Conservation (phyloP, 2,888 invertebrate species). For the Diabrotica balteata region DNA sequence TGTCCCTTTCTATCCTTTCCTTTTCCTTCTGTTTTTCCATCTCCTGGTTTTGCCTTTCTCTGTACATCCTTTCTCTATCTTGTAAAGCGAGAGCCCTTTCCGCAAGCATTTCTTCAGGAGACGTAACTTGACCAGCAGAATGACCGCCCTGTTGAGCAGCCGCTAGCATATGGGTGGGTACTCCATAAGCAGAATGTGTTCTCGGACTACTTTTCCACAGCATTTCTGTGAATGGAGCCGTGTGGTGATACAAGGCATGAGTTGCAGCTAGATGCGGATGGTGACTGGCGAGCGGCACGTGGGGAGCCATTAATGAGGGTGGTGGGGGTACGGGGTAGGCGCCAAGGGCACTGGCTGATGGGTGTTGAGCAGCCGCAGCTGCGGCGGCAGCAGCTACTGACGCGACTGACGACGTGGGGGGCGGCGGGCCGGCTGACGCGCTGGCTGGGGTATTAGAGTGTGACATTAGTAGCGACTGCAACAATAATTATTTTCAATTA, state of each 20-base stretch:
- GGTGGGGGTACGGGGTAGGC: conserved; percentile 55
- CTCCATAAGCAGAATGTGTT: conserved; percentile 30
- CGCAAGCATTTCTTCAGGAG: conserved; percentile 62
- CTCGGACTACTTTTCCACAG: conserved; percentile 63
- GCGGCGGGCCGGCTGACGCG: conserved; percentile 49
- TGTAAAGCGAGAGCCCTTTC: conserved; percentile 65
- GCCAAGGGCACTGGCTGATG: conserved; percentile 47
- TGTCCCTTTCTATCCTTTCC: conserved; percentile 60
- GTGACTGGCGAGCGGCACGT: conserved; percentile 52
- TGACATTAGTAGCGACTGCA: conserved; percentile 68
- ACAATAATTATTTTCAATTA: conserved; percentile 49
- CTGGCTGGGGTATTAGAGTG: conserved; percentile 58
- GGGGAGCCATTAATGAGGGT: conserved; percentile 56
- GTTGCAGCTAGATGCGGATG: conserved; percentile 52
- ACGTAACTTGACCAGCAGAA: conserved; percentile 43
- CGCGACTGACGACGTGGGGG: conserved; percentile 37
- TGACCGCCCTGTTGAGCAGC: conserved; percentile 33
- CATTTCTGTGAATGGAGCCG: conserved; percentile 62
- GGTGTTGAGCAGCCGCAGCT: conserved; percentile 48
- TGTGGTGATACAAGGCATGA: conserved; percentile 50
- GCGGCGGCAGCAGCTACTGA: conserved; percentile 41
- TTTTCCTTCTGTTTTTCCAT: conserved; percentile 65
- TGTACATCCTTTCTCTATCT: conserved; percentile 72
- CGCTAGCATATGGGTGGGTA: conserved; percentile 37
- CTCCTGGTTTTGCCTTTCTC: conserved; percentile 72